Evolutionary conservation across 2,888 invertebrate genomes (phyloP).

Genomic region (Azorinus chamasolen): DNA sequence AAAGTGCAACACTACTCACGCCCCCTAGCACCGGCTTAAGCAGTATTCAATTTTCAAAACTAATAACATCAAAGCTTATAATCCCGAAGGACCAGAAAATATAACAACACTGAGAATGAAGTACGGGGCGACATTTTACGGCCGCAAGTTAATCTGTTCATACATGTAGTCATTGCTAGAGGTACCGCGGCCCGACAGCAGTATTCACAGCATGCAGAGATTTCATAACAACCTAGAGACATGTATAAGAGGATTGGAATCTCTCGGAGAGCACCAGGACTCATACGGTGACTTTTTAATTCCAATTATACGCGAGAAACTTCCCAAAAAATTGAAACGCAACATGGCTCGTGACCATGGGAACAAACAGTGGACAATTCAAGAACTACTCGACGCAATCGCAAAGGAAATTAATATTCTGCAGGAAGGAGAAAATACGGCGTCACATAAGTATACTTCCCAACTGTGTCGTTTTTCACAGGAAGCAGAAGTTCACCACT

Average conservation of each 20-base stretch:
- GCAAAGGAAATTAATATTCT: slow-evolving; percentile 26
- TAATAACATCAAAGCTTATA: too few relatives aligned
- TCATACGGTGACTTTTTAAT: slow-evolving; percentile 33
- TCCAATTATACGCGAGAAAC: slow-evolving; percentile 31
- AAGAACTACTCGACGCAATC: slow-evolving; percentile 26
- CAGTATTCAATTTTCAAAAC: too few relatives aligned
- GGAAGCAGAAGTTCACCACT: not conserved
- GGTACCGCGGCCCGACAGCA: slow-evolving; percentile 8
- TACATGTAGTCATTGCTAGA: slow-evolving; percentile 29
- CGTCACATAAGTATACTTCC: not conserved
- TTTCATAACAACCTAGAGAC: slow-evolving; percentile 45
- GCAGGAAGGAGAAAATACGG: slow-evolving; percentile 1
- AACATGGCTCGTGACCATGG: slow-evolving; percentile 23
- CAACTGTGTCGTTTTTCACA: slow-evolving; percentile 3
- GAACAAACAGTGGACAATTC: slow-evolving; percentile 12
- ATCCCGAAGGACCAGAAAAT: too few relatives aligned
- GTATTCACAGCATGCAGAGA: slow-evolving; percentile 1
- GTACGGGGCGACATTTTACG: too few relatives aligned
- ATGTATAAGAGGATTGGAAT: slow-evolving; percentile 35
- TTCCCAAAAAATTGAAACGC: slow-evolving; percentile 18
- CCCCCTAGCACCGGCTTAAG: too few relatives aligned
- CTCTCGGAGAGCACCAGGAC: slow-evolving; percentile 25
- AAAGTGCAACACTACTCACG: too few relatives aligned
- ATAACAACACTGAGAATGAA: too few relatives aligned
- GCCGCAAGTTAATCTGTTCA: slow-evolving; percentile 5